Evolutionary conservation across 2,113 vertebrate species (phyloP).

Genomic region (Nesoenas mayeri): DNA sequence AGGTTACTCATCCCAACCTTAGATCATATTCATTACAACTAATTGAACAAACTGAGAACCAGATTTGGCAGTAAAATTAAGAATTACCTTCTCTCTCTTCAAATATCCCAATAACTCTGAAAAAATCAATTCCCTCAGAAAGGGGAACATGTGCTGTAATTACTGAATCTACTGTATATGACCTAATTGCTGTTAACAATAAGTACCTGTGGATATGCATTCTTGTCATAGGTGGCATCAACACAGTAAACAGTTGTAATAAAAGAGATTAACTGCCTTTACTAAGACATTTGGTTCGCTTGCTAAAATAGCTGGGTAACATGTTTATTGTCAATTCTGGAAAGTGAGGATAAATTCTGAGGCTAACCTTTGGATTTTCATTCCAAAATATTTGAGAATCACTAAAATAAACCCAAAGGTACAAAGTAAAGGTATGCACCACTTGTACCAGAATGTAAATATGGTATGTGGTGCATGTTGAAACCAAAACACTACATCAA

Average conservation of each 20-base stretch:
- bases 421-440: background rate
- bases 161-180: background rate
- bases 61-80: background rate
- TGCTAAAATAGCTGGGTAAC: background rate
- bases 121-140: background rate
- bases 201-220: background rate
- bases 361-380: background rate
- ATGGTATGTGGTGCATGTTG: background rate
- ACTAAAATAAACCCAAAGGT: background rate
- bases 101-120: background rate
- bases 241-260: background rate
- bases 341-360: background rate
- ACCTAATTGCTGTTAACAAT: background rate
- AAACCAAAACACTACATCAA: background rate
- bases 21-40: background rate
- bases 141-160: background rate
- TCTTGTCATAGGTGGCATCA: background rate
- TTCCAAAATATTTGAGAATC: background rate
- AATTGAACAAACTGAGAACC: background rate
- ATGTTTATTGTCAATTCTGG: background rate
- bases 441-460: background rate
- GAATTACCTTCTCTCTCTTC: background rate
- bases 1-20: background rate
- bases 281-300: background rate
- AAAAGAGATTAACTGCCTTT: no score